These are phyloP conservation scores for Anableps anableps DNA, from an alignment of 2,797 vertebrate species.

Conservation along the genomic window DNA sequence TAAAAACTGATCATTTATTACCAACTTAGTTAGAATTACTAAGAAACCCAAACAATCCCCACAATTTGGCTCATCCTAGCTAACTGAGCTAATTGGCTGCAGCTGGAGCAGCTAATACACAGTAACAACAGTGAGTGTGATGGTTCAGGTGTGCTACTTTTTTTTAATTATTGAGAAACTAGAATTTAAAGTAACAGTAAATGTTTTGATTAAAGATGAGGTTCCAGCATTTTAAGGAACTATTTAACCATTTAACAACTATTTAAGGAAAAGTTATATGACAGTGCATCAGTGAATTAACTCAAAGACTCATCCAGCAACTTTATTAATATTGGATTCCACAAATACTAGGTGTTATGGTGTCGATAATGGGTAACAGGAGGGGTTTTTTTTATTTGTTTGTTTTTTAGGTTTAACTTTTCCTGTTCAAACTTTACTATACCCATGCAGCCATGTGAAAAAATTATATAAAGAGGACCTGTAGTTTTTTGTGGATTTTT, in stretches of 20 bases:
- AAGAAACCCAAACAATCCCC: background rate
- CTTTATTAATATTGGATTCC: background rate
- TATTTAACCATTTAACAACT: too few relatives aligned
- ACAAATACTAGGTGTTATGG: background rate
- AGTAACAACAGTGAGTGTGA: background rate
- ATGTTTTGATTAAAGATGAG: background rate
- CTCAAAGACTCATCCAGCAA: background rate
- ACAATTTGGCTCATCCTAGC: background rate
- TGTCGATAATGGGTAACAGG: background rate
- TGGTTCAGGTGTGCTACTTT: background rate
- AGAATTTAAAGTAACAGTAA: background rate
- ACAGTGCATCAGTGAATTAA: background rate
- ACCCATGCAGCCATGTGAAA: too few relatives aligned
- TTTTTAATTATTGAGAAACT: background rate
- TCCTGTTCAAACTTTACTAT: too few relatives aligned
- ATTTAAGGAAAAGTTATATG: background rate
- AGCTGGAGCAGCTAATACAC: conserved; percentile 21
- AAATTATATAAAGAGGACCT: too few relatives aligned
- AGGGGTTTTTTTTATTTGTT: too few relatives aligned
- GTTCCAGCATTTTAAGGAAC: too few relatives aligned
- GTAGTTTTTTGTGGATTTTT: too few relatives aligned
- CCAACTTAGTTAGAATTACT: background rate
- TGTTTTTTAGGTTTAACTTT: too few relatives aligned
- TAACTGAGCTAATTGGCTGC: conserved; percentile 31
- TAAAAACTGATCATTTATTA: background rate